Evolutionary conservation across 2,113 vertebrate species (phyloP), one percentile per base, ranked within the genome.

Genomic region (Prietella phreatophila): DNA sequence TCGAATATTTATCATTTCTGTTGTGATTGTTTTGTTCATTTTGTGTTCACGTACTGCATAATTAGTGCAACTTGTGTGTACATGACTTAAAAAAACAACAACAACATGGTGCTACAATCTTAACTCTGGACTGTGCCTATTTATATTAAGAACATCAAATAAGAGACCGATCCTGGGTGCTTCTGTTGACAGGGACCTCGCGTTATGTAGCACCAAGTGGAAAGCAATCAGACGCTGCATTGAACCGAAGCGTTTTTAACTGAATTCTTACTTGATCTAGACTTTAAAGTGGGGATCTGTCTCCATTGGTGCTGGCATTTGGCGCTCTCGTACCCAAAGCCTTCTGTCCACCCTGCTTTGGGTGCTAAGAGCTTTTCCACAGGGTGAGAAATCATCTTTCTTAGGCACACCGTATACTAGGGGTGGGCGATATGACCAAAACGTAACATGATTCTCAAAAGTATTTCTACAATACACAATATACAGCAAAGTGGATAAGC

Each of bases 1-100:
- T 97, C 96, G 96, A 94, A 89, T 98, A 98, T 99, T 99, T 98
- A 98, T 97, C 96, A 92, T 95, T 95, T 85, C 89, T 86, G 92
- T 90, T 92, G 33, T 91, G 89, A 88, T 91, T 85, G 47, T 89
- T 88, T 83, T 83, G 76, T 89, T 86, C 89, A 90, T 75, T 81
- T 90, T 92, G 85, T 94, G 91, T 94, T 47, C 53, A 91, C 91
- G 91, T 93, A 93, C 93, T 93, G 93, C 92, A 91, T 93, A 93
- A 93, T 75, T 13, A 15, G 85, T 88, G 85, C 82, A 84, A 87
- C 86, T 86, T 89, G 92, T 93, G 92, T 93, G 92, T 94, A 93
- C 93, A 93, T 95, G 94, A 94, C 93, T 93, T 91, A 90, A 42
- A 42, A 42, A 5, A 88, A 81, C 76, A 65, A 84, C n/a, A 93